Base-by-base conservation (phyloP, 2,888 invertebrate species). In the Diaprepes abbreviatus region DNA sequence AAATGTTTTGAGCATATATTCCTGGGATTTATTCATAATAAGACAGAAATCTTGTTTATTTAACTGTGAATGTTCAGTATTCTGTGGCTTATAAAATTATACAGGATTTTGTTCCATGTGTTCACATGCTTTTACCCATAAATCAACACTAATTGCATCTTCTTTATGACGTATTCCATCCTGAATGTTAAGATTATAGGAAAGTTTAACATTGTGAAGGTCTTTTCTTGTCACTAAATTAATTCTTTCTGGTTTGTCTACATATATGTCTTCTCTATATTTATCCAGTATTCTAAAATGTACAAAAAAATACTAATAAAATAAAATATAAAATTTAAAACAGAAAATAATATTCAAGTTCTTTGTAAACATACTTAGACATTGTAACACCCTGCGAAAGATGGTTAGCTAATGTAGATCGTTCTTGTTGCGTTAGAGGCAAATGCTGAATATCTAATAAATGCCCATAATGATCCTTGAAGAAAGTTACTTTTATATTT, bases 11-110 rank as follows among this genome's bases (percentile, higher is more conserved):
- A 73, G 1, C 68, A 96, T 91, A 64, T 94, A 90, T 59, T 91
- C 89, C 79, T 94, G 95, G 40, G 96, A 88, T 78, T 4, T 28
- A 33, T 67, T 71, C 71, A 71, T 71, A 4, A 73, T 33, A 33
- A 67, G 60, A 9, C 70, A 31, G n/a, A n/a, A n/a, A n/a, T n/a
- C n/a, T n/a, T n/a, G n/a, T n/a, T n/a, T n/a, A n/a, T n/a, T n/a
- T n/a, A n/a, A n/a, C n/a, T n/a, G n/a, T n/a, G n/a, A n/a, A n/a
- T n/a, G n/a, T n/a, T n/a, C n/a, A n/a, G n/a, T n/a, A n/a, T n/a
- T n/a, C n/a, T n/a, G n/a, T n/a, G n/a, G n/a, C n/a, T n/a, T n/a
- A 59, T 66, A 64, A 60, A 48, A 66, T 6, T 59, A 19, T 59
- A 66, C 16, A 33, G 57, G 66, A 35, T 66, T 66, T 35, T 58